A percentile compares a stretch with the other conserved stretches of the same genome.
Evolutionary conservation across 2,888 invertebrate genomes (phyloP).

Genomic region (Agriotes lineatus): DNA sequence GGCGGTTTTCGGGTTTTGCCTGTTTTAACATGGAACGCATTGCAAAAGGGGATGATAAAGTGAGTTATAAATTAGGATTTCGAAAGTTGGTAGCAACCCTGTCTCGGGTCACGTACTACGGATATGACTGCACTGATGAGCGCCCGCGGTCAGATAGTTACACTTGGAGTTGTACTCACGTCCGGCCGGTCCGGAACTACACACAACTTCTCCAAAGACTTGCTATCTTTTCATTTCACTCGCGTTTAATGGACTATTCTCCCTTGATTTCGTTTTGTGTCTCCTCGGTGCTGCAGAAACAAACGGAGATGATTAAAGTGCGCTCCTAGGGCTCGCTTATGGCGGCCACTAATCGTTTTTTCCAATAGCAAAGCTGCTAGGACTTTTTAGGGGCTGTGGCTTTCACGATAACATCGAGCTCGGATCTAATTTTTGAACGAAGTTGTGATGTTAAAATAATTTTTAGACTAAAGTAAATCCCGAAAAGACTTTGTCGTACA

Average conservation of each 20-base stretch:
- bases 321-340: neutral
- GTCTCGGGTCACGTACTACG: conserved; percentile 50
- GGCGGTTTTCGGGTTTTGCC: conserved; percentile 15
- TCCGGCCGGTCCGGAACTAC: conserved; percentile 44
- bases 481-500: too few relatives aligned
- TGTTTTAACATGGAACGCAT: conserved; percentile 27
- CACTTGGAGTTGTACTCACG: conserved; percentile 47
- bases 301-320: conserved; percentile 17
- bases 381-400: too few relatives aligned
- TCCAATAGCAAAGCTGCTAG: too few relatives aligned
- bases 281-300: conserved; percentile 5
- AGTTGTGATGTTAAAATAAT: too few relatives aligned
- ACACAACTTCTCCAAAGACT: conserved; percentile 38
- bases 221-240: conserved; percentile 35
- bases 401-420: too few relatives aligned
- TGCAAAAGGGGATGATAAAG: conserved; percentile 34
- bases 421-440: too few relatives aligned
- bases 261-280: conserved; percentile 28
- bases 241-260: conserved; percentile 30
- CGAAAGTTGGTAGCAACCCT: conserved; percentile 40
- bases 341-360: neutral
- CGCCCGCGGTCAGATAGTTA: conserved; percentile 51
- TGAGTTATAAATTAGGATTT: conserved; percentile 42
- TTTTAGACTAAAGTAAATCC: too few relatives aligned
- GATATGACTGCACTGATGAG: conserved; percentile 52